A percentile compares a stretch with the other conserved stretches of the same genome.
Conservation (phyloP, 1,140 invertebrate genomes). For the Idris sp. region DNA sequence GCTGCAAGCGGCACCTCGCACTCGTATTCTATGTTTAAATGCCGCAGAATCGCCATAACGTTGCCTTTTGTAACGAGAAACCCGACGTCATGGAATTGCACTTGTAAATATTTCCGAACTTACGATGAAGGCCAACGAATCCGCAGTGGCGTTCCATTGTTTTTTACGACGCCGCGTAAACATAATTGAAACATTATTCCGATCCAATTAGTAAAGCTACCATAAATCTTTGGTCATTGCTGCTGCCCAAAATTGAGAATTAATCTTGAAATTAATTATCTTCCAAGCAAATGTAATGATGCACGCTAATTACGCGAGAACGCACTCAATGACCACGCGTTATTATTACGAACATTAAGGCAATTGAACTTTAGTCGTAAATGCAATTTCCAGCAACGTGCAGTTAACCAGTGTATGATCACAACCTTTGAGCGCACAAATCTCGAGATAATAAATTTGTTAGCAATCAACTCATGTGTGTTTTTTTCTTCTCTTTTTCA, state of each 20-base stretch:
- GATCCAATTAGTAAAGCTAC: slow-evolving; percentile 31
- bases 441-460: slow-evolving; percentile 38
- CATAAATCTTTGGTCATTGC: slow-evolving; percentile 16
- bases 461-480: slow-evolving; percentile 9
- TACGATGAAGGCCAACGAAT: slow-evolving; percentile 19
- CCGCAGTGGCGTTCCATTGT: slow-evolving; percentile 37
- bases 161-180: slow-evolving; percentile 40
- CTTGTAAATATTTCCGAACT: slow-evolving; percentile 52
- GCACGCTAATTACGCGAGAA: slow-evolving; percentile 23
- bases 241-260: slow-evolving; percentile 28
- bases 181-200: slow-evolving; percentile 48
- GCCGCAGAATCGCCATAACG: slow-evolving; percentile 47
- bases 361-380: slow-evolving; percentile 40
- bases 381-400: slow-evolving; percentile 21
- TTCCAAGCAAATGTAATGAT: slow-evolving; percentile 12
- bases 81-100: slow-evolving; percentile 38
- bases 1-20: slow-evolving; percentile 33
- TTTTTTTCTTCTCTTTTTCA: too few species aligned
- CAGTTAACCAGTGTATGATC: slow-evolving; percentile 27
- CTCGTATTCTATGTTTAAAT: slow-evolving; percentile 57
- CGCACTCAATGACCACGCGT: not conserved
- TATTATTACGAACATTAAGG: slow-evolving; percentile 41
- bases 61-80: slow-evolving; percentile 49
- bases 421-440: slow-evolving; percentile 21
- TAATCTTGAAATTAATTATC: slow-evolving; percentile 55